phyloP scores from a whole-genome alignment of 2,888 invertebrate species.

The Limnephilus auricula region DNA sequence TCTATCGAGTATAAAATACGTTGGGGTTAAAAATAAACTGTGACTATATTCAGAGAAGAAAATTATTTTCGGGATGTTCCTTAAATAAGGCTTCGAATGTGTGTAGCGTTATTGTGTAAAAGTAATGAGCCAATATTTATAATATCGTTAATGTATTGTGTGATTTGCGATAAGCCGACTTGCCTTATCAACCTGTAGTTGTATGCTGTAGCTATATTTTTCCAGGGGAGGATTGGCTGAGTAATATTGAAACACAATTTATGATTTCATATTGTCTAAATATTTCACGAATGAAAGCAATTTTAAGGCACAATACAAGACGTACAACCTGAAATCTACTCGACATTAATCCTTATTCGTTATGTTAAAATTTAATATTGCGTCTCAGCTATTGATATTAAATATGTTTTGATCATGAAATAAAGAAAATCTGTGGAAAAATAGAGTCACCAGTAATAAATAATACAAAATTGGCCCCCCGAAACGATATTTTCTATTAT shows the following conservation, averaged over 20 bases:
- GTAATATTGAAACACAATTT: not conserved
- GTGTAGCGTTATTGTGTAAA: slow-evolving; percentile 28
- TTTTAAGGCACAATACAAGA: too few species aligned
- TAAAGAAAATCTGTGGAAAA: too few species aligned
- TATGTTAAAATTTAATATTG: too few species aligned
- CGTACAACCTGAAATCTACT: too few species aligned
- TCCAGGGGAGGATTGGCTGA: not conserved
- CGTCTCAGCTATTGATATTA: too few species aligned
- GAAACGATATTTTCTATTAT: too few species aligned
- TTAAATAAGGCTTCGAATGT: not conserved
- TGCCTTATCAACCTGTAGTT: slow-evolving; percentile 18
- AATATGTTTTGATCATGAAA: too few species aligned
- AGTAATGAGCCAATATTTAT: slow-evolving; percentile 18
- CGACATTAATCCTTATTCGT: too few species aligned
- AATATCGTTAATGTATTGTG: slow-evolving; percentile 26
- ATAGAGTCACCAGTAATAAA: too few species aligned
- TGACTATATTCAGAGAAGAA: not conserved
- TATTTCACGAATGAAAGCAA: too few species aligned
- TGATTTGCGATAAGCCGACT: slow-evolving; percentile 23
- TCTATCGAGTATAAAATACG: not conserved
- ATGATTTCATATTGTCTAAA: not conserved
- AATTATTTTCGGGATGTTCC: not conserved
- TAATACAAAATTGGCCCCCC: too few species aligned
- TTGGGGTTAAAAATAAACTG: not conserved
- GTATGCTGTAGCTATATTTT: not conserved